Evolutionary conservation across 2,888 invertebrate genomes (phyloP).

Genomic region (Ennomos fuscantarius): DNA sequence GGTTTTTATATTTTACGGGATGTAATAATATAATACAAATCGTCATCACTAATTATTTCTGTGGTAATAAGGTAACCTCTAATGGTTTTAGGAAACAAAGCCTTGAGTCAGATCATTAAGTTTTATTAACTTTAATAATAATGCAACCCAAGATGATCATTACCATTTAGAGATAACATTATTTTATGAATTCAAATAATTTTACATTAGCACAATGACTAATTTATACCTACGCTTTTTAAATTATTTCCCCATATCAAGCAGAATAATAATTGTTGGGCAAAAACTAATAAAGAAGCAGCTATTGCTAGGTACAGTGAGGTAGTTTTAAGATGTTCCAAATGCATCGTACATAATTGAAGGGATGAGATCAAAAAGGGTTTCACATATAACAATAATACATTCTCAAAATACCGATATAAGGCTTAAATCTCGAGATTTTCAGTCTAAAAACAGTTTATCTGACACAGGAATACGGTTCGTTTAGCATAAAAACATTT

Average conservation of each 20-base stretch:
- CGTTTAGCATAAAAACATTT: too few relatives aligned
- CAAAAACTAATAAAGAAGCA: not conserved
- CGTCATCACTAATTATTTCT: conserved; percentile 2
- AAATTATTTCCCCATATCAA: too few relatives aligned
- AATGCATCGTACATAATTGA: too few relatives aligned
- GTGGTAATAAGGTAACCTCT: conserved; percentile 12
- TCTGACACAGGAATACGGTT: too few relatives aligned
- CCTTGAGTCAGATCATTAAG: conserved; percentile 35
- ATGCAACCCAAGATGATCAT: conserved; percentile 14
- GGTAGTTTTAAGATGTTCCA: too few relatives aligned
- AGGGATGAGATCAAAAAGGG: too few relatives aligned
- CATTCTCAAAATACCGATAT: too few relatives aligned
- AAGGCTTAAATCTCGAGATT: too few relatives aligned
- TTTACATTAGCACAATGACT: conserved; percentile 18
- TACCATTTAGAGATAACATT: conserved; percentile 18
- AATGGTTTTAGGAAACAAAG: conserved; percentile 20
- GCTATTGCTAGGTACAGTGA: not conserved
- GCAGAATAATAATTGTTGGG: too few relatives aligned
- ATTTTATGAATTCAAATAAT: conserved; percentile 22
- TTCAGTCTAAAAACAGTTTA: too few relatives aligned
- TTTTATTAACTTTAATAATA: conserved; percentile 33
- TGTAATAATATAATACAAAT: not conserved
- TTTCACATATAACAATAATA: too few relatives aligned
- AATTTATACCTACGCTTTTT: not conserved
- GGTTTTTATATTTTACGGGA: not conserved